Evolutionary conservation across 2,797 vertebrate species (phyloP), one percentile per base, ranked within the genome.

Genomic region (Myripristis murdjan): DNA sequence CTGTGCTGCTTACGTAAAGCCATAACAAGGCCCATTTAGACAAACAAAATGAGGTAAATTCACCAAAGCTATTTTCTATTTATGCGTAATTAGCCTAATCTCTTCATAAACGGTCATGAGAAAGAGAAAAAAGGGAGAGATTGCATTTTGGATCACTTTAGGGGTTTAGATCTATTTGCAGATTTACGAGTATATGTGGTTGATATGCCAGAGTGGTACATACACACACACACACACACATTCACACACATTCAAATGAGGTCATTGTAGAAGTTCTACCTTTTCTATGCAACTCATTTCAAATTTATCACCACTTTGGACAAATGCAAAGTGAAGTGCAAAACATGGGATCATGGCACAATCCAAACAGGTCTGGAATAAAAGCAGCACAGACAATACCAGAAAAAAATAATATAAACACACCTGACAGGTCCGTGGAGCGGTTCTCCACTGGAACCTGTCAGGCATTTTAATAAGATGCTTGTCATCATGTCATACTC

Each of bases 21-120:
- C 62, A 8, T 92, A 91, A 92, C 83, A 59, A 87, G 91, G 69
- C 70, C 79, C 86, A 91, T 93, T 95, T 78, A 87, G 79, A 83
- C 81, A 81, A 91, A 92, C 76, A 82, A 82, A 92, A 90, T 88
- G 79, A 88, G 88, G 84, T 86, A 88, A 89, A 92, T 92, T 91
- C 80, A 82, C 82, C 64, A 81, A 86, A 92, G 84, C 76, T 68
- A 87, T 92, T 94, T 93, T 86, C 87, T 86, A 82, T 93, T 93
- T 91, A 93, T 87, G 89, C 82, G 14, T 84, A 90, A 93, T 95
- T 91, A 90, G 77, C 79, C 77, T 88, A 73, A 91, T 92, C 88
- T 70, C 68, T 88, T 79, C 85, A 85, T 80, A 88, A 85, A 82
- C 52, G 66, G 86, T 79, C 69, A 81, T 84, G 51, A 15, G 16